Conservation (phyloP, 2,888 invertebrate genomes). For the Cyclophora albipunctata region DNA sequence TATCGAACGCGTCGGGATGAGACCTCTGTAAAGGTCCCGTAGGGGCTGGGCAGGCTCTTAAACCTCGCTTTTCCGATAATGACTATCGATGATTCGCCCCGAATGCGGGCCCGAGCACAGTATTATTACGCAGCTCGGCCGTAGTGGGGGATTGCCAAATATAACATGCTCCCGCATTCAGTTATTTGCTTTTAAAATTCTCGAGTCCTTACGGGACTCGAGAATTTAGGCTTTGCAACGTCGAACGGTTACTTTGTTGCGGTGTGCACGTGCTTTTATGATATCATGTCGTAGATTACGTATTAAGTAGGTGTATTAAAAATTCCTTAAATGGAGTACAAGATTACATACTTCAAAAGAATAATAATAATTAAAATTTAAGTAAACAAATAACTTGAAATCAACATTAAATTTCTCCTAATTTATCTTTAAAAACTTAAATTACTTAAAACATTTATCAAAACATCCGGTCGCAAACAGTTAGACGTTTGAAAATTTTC, state of each 20-base stretch:
- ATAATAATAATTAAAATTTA: too few species aligned
- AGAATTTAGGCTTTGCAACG: constrained; percentile 11
- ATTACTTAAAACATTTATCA: constrained; percentile 30
- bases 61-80: constrained; percentile 72
- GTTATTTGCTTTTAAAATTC: constrained; percentile 51
- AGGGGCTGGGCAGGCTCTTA: constrained; percentile 67
- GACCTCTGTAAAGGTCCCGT: constrained; percentile 69
- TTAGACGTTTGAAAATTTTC: constrained; percentile 51
- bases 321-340: too few species aligned
- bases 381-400: too few species aligned
- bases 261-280: too few species aligned
- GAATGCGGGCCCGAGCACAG: constrained; percentile 62
- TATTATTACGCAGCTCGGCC: constrained; percentile 68
- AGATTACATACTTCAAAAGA: too few species aligned
- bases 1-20: constrained; percentile 71
- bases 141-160: constrained; percentile 63
- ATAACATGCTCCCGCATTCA: constrained; percentile 56
- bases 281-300: too few species aligned
- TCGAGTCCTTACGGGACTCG: too few species aligned
- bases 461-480: constrained; percentile 38
- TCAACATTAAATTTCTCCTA: constrained; percentile 6
- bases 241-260: too few species aligned
- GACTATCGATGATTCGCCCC: constrained; percentile 72
- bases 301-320: too few species aligned
- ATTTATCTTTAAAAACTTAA: constrained; percentile 15